Evolutionary conservation across 2,113 vertebrate genomes (phyloP).

Genomic region (Patagioenas fasciata): DNA sequence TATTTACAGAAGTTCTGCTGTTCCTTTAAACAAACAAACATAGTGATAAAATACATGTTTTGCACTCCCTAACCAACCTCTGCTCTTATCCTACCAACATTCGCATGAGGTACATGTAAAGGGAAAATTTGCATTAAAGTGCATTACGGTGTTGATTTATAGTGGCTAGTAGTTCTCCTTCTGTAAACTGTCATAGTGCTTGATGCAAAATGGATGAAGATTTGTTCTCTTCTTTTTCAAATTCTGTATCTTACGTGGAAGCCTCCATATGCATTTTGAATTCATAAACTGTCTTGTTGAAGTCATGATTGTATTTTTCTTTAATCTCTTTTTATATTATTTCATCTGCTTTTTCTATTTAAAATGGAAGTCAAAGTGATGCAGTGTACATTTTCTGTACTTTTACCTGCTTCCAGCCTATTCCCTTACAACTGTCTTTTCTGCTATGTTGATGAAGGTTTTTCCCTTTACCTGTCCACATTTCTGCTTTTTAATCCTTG

Average conservation of each 20-base stretch:
- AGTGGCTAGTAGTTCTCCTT: background rate
- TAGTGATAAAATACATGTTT: background rate
- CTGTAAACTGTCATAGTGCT: background rate
- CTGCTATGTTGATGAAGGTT: background rate
- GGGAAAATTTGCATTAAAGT: background rate
- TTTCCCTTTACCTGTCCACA: background rate
- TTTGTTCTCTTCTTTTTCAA: background rate
- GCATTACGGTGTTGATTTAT: background rate
- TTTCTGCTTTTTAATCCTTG: background rate
- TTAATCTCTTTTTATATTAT: slow-evolving; percentile 16
- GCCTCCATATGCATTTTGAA: background rate
- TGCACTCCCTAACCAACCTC: background rate
- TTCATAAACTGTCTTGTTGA: slow-evolving; percentile 7
- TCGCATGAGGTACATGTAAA: background rate
- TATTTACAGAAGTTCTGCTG: background rate
- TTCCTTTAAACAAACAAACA: background rate
- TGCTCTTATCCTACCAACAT: background rate
- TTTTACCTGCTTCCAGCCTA: background rate
- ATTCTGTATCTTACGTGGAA: background rate
- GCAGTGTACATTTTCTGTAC: background rate
- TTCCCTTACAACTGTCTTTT: background rate
- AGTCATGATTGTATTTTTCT: background rate
- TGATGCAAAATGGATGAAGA: background rate
- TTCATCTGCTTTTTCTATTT: slow-evolving; percentile 34
- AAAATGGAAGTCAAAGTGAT: background rate